Percentiles rank a stretch among this genome's conserved stretches.
phyloP scores from a whole-genome alignment of 2,113 vertebrate species.

The Dasyornis broadbenti region DNA sequence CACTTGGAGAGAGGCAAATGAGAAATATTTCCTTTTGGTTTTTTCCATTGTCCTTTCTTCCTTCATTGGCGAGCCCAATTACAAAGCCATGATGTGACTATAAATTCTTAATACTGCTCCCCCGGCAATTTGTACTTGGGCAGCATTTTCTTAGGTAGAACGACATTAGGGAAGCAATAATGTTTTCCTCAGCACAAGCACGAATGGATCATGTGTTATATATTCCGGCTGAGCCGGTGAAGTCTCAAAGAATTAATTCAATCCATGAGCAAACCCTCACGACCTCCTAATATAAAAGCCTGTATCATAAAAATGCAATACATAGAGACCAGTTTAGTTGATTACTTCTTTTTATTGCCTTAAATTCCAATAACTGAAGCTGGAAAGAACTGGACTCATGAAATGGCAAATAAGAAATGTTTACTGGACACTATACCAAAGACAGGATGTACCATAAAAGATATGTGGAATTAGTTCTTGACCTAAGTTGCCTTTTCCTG shows the following conservation, averaged over 20 bases:
- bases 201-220: background rate
- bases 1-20: background rate
- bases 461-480: background rate
- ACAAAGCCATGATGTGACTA: constrained; percentile 26
- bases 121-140: background rate
- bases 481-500: background rate
- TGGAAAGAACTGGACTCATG: background rate
- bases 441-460: background rate
- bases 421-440: background rate
- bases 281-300: background rate
- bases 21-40: background rate
- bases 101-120: constrained; percentile 19
- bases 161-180: background rate
- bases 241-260: constrained; percentile 7
- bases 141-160: constrained; percentile 2
- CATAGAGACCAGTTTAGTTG: background rate
- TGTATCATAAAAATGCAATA: background rate
- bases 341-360: background rate
- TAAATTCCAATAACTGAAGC: background rate
- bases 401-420: background rate
- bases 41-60: background rate
- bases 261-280: background rate
- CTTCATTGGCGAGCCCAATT: constrained; percentile 3
- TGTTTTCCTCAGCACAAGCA: background rate
- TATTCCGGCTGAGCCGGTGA: background rate